phyloP scores from a whole-genome alignment of 1,140 invertebrate genomes.

The Aricia agestis region DNA sequence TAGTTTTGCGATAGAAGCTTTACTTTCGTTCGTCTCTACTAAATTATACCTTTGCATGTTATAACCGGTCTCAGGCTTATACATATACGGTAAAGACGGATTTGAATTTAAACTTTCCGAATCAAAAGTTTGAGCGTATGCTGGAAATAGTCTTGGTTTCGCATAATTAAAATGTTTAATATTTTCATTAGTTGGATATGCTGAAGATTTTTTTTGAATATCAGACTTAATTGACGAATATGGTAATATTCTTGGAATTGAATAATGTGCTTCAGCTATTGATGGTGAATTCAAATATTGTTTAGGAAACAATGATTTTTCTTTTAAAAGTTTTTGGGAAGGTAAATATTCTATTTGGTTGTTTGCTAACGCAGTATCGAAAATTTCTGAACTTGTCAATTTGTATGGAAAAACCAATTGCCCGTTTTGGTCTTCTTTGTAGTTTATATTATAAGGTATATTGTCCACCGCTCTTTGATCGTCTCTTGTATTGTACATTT shows the following conservation, averaged over 20 bases:
- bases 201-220: background rate
- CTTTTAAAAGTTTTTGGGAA: background rate
- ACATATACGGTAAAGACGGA: no score
- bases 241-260: background rate
- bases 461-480: background rate
- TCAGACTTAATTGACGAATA: background rate
- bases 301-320: background rate
- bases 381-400: background rate
- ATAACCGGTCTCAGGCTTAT: no score
- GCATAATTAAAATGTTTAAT: background rate
- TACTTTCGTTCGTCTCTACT: background rate
- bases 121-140: background rate
- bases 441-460: background rate
- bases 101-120: background rate
- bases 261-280: background rate
- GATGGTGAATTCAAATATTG: background rate
- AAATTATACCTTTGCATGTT: background rate
- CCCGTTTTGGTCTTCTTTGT: background rate
- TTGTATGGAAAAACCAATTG: background rate
- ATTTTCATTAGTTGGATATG: background rate
- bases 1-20: background rate
- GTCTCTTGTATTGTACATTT: background rate
- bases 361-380: background rate
- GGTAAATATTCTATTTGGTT: background rate
- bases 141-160: background rate